Evolutionary conservation across 2,113 vertebrate species (phyloP).

Genomic region (Sorex fumeus): DNA sequence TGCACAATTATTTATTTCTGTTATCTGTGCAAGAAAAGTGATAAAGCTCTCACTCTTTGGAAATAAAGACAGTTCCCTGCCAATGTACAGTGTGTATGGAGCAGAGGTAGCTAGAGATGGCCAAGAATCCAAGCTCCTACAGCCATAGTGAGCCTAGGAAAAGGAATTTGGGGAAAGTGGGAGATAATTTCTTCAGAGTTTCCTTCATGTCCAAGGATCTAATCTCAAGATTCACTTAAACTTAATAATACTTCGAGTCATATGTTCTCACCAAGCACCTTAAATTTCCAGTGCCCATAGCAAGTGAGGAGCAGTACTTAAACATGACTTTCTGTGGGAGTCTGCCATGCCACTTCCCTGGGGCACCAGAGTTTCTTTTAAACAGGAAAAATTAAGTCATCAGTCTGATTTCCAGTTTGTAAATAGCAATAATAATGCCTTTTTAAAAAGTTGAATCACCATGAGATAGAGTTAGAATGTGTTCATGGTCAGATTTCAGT

Average conservation of each 20-base stretch:
- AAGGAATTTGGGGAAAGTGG: background rate
- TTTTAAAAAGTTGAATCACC: too few species aligned
- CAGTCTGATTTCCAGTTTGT: slow-evolving; percentile 1
- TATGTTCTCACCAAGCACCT: rapidly evolving
- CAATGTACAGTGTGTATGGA: background rate
- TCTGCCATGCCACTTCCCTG: background rate
- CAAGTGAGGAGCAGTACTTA: background rate
- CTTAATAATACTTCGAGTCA: background rate
- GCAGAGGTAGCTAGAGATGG: background rate
- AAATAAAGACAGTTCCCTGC: background rate
- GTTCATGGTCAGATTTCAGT: too few species aligned
- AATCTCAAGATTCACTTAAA: background rate
- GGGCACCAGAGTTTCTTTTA: background rate
- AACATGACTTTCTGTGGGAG: background rate
- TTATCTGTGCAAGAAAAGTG: slow-evolving; percentile 21
- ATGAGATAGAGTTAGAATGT: too few species aligned
- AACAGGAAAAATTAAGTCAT: slow-evolving; percentile 2
- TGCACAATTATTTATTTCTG: background rate
- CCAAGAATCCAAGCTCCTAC: rapidly evolving
- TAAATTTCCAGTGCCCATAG: background rate
- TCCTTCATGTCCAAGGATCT: background rate
- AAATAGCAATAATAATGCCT: background rate
- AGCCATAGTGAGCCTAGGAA: background rate
- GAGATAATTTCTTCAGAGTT: background rate
- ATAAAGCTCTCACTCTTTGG: background rate